These are phyloP conservation scores for Anoplophora glabripennis DNA, from an alignment of 1,140 invertebrate species.

Conservation along the genomic window DNA sequence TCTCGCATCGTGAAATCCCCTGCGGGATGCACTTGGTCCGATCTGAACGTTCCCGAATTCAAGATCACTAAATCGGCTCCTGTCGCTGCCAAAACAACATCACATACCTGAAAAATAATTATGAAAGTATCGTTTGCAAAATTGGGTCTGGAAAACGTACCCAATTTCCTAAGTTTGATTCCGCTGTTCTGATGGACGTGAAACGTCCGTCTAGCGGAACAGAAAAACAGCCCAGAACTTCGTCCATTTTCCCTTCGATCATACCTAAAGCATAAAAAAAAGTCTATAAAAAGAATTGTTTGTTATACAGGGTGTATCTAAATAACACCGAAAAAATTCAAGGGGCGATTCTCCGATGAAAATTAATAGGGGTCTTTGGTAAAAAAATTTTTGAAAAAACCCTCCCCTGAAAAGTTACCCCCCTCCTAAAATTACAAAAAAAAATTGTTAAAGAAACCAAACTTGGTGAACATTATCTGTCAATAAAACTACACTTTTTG, in stretches of 20 bases:
- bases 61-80: constrained; percentile 80
- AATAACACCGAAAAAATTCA: too few species aligned
- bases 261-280: constrained; percentile 55
- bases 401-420: too few species aligned
- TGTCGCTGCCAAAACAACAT: constrained; percentile 79
- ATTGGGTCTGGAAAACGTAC: constrained; percentile 37
- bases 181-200: constrained; percentile 70
- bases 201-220: constrained; percentile 84
- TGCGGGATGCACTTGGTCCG: constrained; percentile 72
- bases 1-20: constrained; percentile 82
- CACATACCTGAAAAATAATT: constrained; percentile 57
- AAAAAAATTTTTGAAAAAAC: too few species aligned
- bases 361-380: too few species aligned
- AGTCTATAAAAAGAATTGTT: too few species aligned
- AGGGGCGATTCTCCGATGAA: too few species aligned
- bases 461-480: too few species aligned
- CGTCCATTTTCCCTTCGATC: constrained; percentile 78
- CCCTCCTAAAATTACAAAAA: too few species aligned
- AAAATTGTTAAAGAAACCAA: too few species aligned
- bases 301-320: too few species aligned
- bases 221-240: constrained; percentile 75
- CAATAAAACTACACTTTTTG: too few species aligned
- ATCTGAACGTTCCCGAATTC: constrained; percentile 84
- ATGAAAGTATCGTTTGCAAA: constrained; percentile 1
- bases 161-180: constrained; percentile 91